Evolutionary conservation across 2,797 vertebrate genomes (phyloP).

Genomic region (Chrosomus eos): DNA sequence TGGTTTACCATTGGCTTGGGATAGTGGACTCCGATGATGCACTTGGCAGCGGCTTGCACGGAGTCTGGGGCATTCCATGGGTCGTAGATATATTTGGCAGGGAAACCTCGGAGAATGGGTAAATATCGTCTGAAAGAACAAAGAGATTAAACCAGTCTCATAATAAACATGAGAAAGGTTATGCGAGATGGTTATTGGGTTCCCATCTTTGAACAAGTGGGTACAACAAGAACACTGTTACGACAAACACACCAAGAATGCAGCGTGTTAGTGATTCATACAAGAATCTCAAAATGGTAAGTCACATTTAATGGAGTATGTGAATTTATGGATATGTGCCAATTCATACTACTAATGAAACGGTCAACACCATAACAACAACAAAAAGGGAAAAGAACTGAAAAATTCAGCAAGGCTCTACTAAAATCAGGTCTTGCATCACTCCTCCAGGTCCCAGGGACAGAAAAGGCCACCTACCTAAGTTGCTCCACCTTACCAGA

Average conservation of each 20-base stretch:
- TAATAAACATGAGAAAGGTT: slow-evolving; percentile 53
- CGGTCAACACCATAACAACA: slow-evolving; percentile 31
- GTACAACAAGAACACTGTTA: background rate
- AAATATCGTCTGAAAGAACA: slow-evolving; percentile 67
- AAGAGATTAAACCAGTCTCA: slow-evolving; percentile 63
- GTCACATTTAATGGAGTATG: background rate
- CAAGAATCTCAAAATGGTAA: background rate
- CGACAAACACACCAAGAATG: background rate
- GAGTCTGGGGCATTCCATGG: slow-evolving; percentile 66
- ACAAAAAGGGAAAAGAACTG: slow-evolving; percentile 12
- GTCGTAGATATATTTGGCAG: slow-evolving; percentile 69
- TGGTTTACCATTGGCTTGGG: slow-evolving; percentile 70
- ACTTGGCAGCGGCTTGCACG: slow-evolving; percentile 64
- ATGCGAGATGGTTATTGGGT: slow-evolving; percentile 2
- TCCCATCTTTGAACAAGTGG: slow-evolving; percentile 9
- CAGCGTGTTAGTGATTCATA: slow-evolving; percentile 8
- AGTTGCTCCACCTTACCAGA: slow-evolving; percentile 77
- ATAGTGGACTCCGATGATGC: slow-evolving; percentile 66
- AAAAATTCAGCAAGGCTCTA: slow-evolving; percentile 26
- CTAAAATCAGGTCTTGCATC: slow-evolving; percentile 46
- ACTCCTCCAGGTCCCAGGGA: slow-evolving; percentile 68
- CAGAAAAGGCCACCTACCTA: slow-evolving; percentile 82
- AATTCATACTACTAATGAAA: slow-evolving; percentile 11
- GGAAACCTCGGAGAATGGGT: slow-evolving; percentile 66
- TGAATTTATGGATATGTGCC: slow-evolving; percentile 27